Conservation (phyloP, 64 coral and sea anemone genomes). For the Stichodactyla helianthus region DNA sequence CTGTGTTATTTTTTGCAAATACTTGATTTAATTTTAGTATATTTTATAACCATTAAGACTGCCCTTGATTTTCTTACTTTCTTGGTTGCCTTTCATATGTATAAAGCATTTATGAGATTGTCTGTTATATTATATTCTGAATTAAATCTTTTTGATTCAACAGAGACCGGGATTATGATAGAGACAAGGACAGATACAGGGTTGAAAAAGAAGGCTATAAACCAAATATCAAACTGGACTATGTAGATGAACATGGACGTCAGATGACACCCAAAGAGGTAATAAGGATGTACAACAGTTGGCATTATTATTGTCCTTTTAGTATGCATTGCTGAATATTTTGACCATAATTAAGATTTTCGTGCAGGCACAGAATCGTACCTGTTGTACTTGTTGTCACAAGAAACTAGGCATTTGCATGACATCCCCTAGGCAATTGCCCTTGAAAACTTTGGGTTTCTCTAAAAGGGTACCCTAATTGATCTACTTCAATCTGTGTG, state of each 20-base stretch:
- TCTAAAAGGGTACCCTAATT: neutral
- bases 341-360: neutral
- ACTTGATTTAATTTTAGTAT: neutral
- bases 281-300: neutral
- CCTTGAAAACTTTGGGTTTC: neutral
- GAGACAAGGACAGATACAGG: conserved; percentile 53
- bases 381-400: too few species aligned
- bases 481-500: too few species aligned
- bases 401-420: too few species aligned
- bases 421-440: neutral
- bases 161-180: conserved; percentile 43
- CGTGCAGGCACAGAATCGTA: too few species aligned
- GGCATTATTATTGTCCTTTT: too few species aligned
- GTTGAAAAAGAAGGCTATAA: conserved; percentile 80
- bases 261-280: conserved; percentile 82
- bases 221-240: conserved; percentile 79
- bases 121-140: neutral
- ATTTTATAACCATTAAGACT: neutral
- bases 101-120: too few species aligned
- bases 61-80: neutral
- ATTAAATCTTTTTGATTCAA: neutral
- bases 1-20: neutral
- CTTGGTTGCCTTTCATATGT: neutral
- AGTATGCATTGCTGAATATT: neutral
- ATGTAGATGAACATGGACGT: conserved; percentile 70